A percentile compares a stretch with the other conserved stretches of the same genome.
Evolutionary conservation across 1,140 invertebrate genomes (phyloP).

Genomic region (Bombus pascuorum): DNA sequence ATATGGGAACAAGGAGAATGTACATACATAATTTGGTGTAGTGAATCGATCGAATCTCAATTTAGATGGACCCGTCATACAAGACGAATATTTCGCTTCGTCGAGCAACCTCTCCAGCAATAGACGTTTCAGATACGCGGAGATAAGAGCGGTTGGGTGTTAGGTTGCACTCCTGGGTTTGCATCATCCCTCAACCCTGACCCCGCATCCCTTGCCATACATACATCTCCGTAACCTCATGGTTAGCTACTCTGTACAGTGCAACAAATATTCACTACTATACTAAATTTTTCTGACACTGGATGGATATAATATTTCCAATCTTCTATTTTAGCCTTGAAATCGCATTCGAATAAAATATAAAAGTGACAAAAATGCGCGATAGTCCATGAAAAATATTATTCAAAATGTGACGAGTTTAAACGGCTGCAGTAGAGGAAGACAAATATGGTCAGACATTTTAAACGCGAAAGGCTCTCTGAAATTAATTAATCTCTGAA

Average conservation of each 20-base stretch:
- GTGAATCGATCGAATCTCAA: slow-evolving; percentile 75
- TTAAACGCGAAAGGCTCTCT: not conserved
- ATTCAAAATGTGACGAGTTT: not conserved
- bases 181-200: slow-evolving; percentile 40
- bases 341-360: not conserved
- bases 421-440: not conserved
- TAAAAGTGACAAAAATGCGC: too few species aligned
- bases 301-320: not conserved
- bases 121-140: slow-evolving; percentile 45
- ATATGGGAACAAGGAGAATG: slow-evolving; percentile 58
- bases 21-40: not conserved
- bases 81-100: slow-evolving; percentile 71
- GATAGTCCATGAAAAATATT: not conserved
- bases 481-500: not conserved
- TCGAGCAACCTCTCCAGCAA: slow-evolving; percentile 44
- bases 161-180: slow-evolving; percentile 32
- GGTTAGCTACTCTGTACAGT: too few species aligned
- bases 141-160: slow-evolving; percentile 48
- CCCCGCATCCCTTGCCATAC: not conserved
- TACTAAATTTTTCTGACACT: slow-evolving; percentile 27
- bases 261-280: not conserved
- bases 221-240: not conserved
- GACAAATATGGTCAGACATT: not conserved
- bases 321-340: not conserved
- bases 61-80: slow-evolving; percentile 74